phyloP scores from a whole-genome alignment of 2,888 invertebrate species.

The Harpalus rufipes region DNA sequence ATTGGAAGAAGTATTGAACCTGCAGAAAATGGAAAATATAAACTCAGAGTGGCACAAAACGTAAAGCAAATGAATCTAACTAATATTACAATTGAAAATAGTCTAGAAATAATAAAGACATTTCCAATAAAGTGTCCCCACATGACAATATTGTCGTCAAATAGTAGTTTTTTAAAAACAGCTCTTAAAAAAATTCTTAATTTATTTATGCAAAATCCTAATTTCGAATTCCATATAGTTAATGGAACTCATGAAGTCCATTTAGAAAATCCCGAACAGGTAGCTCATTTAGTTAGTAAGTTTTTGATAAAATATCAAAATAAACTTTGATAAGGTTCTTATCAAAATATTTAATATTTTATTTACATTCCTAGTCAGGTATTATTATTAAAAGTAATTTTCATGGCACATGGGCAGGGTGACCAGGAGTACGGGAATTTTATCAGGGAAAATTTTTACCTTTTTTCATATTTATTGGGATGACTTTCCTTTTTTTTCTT shows the following conservation, averaged over 20 bases:
- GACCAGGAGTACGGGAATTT: too few relatives aligned
- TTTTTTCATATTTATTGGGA: too few relatives aligned
- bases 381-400: too few relatives aligned
- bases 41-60: slow-evolving; percentile 80
- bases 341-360: too few relatives aligned
- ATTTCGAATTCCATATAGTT: slow-evolving; percentile 74
- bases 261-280: slow-evolving; percentile 79
- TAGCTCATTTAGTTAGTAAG: slow-evolving; percentile 74
- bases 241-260: slow-evolving; percentile 83
- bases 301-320: slow-evolving; percentile 71
- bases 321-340: slow-evolving; percentile 70
- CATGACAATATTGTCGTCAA: slow-evolving; percentile 69
- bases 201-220: slow-evolving; percentile 68
- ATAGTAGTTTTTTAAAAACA: not conserved
- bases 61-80: slow-evolving; percentile 76
- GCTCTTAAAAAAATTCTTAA: slow-evolving; percentile 13
- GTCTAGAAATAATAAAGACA: slow-evolving; percentile 72
- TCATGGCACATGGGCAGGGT: too few relatives aligned
- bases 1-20: slow-evolving; percentile 77
- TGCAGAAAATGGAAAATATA: slow-evolving; percentile 77
- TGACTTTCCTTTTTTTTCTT: too few relatives aligned
- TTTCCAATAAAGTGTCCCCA: slow-evolving; percentile 70
- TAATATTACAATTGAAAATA: slow-evolving; percentile 74
- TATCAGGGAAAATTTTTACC: too few relatives aligned
- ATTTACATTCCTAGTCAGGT: too few relatives aligned